These are phyloP conservation scores for Cavia aperea DNA, from an alignment of 2,113 vertebrate species.

Conservation along the genomic window DNA sequence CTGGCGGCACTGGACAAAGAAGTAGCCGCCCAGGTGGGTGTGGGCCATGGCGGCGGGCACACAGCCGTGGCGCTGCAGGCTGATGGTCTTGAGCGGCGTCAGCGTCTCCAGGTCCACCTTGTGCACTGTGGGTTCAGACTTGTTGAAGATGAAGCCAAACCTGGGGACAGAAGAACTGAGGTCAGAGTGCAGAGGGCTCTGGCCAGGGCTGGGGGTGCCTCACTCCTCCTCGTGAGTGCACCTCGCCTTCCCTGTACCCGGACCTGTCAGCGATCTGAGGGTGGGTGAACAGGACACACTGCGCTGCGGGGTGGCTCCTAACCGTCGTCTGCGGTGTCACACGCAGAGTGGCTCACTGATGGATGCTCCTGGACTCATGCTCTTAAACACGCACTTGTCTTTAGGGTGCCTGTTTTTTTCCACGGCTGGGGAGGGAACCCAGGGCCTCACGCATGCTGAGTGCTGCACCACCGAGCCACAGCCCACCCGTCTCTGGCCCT, in stretches of 20 bases:
- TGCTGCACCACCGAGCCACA: neutral
- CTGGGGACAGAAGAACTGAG: slow-evolving; percentile 70
- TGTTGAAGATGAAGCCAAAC: slow-evolving; percentile 94
- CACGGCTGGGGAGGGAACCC: neutral
- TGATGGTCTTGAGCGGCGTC: slow-evolving; percentile 86
- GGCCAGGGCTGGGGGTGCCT: neutral
- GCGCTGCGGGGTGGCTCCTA: neutral
- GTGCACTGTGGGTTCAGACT: slow-evolving; percentile 79
- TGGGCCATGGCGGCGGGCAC: slow-evolving; percentile 87
- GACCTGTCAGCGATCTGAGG: neutral
- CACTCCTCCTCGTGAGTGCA: accelerated
- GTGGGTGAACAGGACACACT: neutral
- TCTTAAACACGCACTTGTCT: neutral
- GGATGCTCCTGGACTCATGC: neutral
- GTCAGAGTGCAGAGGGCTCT: neutral
- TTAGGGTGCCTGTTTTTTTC: neutral
- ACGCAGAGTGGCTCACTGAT: neutral
- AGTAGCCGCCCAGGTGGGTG: slow-evolving; percentile 91
- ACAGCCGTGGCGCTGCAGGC: slow-evolving; percentile 82
- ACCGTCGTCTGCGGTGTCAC: neutral
- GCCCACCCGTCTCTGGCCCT: neutral
- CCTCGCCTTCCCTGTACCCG: accelerated
- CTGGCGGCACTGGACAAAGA: slow-evolving; percentile 84
- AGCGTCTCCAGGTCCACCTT: slow-evolving; percentile 96
- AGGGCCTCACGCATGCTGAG: neutral